Conservation (phyloP, 1,140 invertebrate species). For the Drosophila serrata region DNA sequence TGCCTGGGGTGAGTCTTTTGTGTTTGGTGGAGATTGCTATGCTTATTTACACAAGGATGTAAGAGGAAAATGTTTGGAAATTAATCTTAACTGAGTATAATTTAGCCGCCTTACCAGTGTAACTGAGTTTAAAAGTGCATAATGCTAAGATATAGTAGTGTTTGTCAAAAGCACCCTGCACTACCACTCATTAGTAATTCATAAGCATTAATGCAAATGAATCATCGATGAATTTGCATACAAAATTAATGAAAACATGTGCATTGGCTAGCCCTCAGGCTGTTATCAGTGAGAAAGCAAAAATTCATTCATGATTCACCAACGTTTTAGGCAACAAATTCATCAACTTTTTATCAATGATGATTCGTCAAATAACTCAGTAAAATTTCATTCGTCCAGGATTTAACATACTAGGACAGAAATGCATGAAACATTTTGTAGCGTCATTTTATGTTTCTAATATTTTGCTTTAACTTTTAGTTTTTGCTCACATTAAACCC, state of each 20-base stretch:
- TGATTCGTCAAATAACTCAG: too few species aligned
- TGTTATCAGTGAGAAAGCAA: not conserved
- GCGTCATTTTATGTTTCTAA: too few species aligned
- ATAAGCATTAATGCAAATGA: not conserved
- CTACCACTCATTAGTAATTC: not conserved
- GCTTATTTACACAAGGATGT: not conserved
- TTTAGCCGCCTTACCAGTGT: not conserved
- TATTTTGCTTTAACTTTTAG: too few species aligned
- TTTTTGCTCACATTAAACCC: too few species aligned
- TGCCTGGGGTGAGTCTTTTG: slow-evolving; percentile 11
- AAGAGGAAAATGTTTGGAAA: not conserved
- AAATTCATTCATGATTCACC: not conserved
- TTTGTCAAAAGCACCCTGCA: not conserved
- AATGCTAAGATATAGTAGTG: not conserved
- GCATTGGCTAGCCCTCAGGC: too few species aligned
- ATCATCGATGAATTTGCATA: not conserved
- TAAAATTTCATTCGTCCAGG: too few species aligned
- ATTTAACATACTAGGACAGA: too few species aligned
- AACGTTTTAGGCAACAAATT: not conserved
- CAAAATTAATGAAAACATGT: too few species aligned
- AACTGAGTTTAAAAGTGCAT: not conserved
- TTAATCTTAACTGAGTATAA: not conserved
- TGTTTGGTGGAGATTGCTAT: not conserved
- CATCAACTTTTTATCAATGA: not conserved
- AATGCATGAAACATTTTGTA: too few species aligned